Percentiles rank a stretch among this genome's conserved stretches.
Conservation (phyloP, 2,888 invertebrate species). For the Tachina lurida region DNA sequence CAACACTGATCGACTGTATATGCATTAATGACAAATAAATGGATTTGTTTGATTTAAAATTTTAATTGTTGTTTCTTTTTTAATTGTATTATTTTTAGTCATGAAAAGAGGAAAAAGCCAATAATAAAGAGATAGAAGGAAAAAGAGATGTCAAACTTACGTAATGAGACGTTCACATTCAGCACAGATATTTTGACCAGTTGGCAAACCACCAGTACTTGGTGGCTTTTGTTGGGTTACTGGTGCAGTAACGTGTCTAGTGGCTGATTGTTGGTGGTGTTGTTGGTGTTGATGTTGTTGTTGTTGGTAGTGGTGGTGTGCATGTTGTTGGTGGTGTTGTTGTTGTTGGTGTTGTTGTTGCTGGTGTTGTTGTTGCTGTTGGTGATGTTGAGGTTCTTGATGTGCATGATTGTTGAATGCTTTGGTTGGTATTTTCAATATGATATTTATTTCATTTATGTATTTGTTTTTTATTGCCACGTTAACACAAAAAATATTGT, state of each 20-base stretch:
- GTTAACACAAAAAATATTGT: too few relatives aligned
- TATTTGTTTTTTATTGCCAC: background rate
- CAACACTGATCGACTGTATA: background rate
- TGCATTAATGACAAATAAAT: conserved; percentile 42
- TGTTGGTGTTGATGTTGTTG: conserved; percentile 75
- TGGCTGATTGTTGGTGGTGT: conserved; percentile 77
- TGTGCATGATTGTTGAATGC: conserved; percentile 74
- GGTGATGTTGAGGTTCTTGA: conserved; percentile 73
- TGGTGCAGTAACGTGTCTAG: conserved; percentile 89
- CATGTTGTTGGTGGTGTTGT: conserved; percentile 73
- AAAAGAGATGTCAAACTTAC: conserved; percentile 86
- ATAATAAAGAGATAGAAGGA: background rate
- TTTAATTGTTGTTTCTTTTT: conserved; percentile 53
- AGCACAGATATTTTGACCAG: conserved; percentile 96
- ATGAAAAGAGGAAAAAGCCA: conserved; percentile 15
- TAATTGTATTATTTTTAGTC: conserved; percentile 17
- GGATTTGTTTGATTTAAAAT: conserved; percentile 43
- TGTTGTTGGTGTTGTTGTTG: conserved; percentile 74
- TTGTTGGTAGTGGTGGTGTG: conserved; percentile 74
- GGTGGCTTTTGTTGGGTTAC: conserved; percentile 87
- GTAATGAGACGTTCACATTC: conserved; percentile 98
- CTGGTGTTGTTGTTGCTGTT: conserved; percentile 72
- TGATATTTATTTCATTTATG: background rate
- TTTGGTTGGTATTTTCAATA: conserved; percentile 38
- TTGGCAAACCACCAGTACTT: conserved; percentile 89